Percentiles rank a stretch among this genome's conserved stretches.
Evolutionary conservation across 2,113 vertebrate genomes (phyloP).

Genomic region (Beaufortia kweichowensis): DNA sequence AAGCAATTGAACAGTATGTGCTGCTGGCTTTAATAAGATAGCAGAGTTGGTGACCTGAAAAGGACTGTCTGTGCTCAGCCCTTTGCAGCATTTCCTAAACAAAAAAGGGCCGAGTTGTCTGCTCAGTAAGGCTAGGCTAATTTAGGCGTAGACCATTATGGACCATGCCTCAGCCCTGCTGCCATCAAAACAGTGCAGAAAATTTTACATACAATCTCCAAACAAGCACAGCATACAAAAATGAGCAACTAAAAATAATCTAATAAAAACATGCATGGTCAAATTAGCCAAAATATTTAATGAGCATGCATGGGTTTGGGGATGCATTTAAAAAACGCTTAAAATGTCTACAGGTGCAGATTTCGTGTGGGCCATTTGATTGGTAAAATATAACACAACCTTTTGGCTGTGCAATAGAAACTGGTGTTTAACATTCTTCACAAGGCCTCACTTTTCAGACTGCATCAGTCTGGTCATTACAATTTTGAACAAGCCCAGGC

Average conservation of each 20-base stretch:
- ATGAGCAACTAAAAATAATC: too few relatives aligned
- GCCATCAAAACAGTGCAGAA: background rate
- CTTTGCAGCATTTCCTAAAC: conserved; percentile 19
- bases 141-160: background rate
- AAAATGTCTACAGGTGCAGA: too few relatives aligned
- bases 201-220: background rate
- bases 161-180: background rate
- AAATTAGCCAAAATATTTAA: too few relatives aligned
- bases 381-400: background rate
- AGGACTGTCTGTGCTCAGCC: conserved; percentile 1
- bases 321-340: too few relatives aligned
- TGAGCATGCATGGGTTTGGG: too few relatives aligned
- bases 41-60: conserved; percentile 46
- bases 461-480: background rate
- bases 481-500: background rate
- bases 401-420: background rate
- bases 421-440: background rate
- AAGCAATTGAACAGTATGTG: conserved; percentile 45
- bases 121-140: background rate
- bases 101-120: conserved; percentile 7
- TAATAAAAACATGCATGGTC: too few relatives aligned
- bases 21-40: conserved; percentile 40
- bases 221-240: background rate
- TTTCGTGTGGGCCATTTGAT: background rate
- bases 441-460: background rate